These are phyloP conservation scores for Pseudomyrmex cubaensis DNA, from an alignment of 1,140 invertebrate genomes.

Conservation along the genomic window DNA sequence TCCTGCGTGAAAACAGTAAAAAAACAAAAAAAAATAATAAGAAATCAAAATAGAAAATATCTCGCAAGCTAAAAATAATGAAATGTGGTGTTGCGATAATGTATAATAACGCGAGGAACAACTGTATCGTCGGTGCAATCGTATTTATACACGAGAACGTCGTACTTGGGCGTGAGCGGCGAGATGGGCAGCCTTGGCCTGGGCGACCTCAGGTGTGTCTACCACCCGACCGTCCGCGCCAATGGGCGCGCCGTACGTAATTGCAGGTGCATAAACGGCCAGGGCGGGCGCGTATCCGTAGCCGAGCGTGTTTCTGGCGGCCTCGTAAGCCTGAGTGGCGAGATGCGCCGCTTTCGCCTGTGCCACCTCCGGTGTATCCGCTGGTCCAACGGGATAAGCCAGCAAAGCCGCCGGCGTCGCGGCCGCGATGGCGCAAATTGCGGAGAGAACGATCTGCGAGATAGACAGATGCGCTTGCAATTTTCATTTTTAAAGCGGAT, in stretches of 20 bases:
- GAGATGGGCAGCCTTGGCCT: constrained; percentile 87
- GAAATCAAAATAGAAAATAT: background rate
- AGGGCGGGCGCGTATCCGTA: constrained; percentile 70
- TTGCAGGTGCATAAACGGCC: constrained; percentile 57
- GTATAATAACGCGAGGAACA: background rate
- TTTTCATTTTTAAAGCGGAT: background rate
- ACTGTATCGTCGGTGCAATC: background rate
- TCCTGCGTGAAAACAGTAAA: constrained; percentile 69
- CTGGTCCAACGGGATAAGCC: constrained; percentile 61
- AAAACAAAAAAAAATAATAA: background rate
- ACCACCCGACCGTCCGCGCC: constrained; percentile 86
- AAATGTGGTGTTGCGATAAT: background rate
- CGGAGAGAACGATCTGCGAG: constrained; percentile 72
- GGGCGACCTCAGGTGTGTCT: constrained; percentile 87
- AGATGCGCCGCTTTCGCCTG: constrained; percentile 86
- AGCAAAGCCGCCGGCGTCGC: constrained; percentile 55
- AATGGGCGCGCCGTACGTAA: constrained; percentile 80
- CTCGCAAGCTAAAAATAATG: background rate
- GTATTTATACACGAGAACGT: constrained; percentile 20
- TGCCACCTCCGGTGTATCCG: constrained; percentile 87
- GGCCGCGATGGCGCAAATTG: constrained; percentile 65
- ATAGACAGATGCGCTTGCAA: background rate
- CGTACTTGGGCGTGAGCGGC: constrained; percentile 84
- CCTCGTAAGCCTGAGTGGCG: constrained; percentile 78
- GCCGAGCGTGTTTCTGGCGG: constrained; percentile 76